These are phyloP conservation scores for Neopelma chrysocephalum DNA, from an alignment of 2,797 vertebrate genomes.

Conservation along the genomic window DNA sequence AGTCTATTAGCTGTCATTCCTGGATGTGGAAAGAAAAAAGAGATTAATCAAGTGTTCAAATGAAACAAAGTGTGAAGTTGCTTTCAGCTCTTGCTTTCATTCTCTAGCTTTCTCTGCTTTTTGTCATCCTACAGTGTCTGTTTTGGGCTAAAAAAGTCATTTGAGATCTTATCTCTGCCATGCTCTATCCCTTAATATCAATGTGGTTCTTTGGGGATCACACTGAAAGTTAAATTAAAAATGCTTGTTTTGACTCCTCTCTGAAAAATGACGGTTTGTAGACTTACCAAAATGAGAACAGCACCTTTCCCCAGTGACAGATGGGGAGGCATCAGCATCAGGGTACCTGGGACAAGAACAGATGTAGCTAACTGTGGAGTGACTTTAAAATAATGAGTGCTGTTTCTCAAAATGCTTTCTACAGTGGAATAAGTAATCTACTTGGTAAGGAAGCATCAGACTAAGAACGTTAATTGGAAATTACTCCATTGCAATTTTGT, in stretches of 20 bases:
- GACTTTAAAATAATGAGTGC: background rate
- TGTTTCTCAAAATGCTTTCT: background rate
- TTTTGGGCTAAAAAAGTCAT: slow-evolving; percentile 33
- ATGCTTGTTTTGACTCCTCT: slow-evolving; percentile 54
- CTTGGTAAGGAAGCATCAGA: background rate
- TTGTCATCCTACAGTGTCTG: slow-evolving; percentile 60
- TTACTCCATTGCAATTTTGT: background rate
- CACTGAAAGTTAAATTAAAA: background rate
- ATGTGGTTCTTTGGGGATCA: background rate
- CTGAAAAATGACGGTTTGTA: background rate
- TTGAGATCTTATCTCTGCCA: slow-evolving; percentile 35
- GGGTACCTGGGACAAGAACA: background rate
- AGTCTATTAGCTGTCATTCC: background rate
- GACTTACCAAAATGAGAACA: background rate
- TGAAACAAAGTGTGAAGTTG: background rate
- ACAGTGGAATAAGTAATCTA: background rate
- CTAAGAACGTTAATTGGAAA: background rate
- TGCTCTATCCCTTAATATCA: background rate
- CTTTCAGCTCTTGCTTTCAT: slow-evolving; percentile 17
- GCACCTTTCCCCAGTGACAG: background rate
- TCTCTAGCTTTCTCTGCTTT: slow-evolving; percentile 43
- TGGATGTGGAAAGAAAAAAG: background rate
- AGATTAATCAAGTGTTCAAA: background rate
- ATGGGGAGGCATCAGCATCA: background rate
- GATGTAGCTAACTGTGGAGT: background rate